phyloP scores from a whole-genome alignment of 64 coral and sea anemone species.

The Pachyseris speciosa region DNA sequence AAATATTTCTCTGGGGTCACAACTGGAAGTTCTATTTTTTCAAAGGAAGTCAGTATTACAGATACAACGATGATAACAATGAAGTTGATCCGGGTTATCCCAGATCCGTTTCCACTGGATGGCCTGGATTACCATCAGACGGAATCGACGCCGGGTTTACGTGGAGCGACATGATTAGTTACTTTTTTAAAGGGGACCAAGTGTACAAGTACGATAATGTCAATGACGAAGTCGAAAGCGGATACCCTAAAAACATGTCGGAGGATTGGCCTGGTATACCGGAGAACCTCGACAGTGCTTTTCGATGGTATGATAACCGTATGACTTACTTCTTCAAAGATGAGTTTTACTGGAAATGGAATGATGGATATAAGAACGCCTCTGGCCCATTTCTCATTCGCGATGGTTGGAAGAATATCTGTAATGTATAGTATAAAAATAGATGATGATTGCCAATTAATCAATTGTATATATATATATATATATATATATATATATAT shows the following conservation, averaged over 20 bases:
- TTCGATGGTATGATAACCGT: constrained; percentile 56
- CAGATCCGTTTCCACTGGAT: constrained; percentile 9
- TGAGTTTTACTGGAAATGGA: constrained; percentile 40
- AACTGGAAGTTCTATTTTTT: constrained; percentile 65
- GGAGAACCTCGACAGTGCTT: constrained; percentile 68
- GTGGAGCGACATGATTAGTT: not conserved
- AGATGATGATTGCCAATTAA: not conserved
- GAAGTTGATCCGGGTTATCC: not conserved
- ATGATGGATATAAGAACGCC: not conserved
- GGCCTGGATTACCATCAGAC: constrained; percentile 69
- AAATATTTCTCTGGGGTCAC: constrained; percentile 62
- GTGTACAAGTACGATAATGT: constrained; percentile 45
- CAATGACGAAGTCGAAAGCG: not conserved
- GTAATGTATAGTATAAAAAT: constrained; percentile 44
- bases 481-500: too few relatives aligned
- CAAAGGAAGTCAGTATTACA: constrained; percentile 36
- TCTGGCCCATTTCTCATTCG: not conserved
- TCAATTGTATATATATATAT: not conserved
- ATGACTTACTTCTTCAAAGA: constrained; percentile 68
- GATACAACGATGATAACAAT: constrained; percentile 13
- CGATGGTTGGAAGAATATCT: constrained; percentile 51
- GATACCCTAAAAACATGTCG: constrained; percentile 49
- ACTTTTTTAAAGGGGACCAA: constrained; percentile 59
- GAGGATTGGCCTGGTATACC: constrained; percentile 47
- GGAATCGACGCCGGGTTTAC: constrained; percentile 65